Evolutionary conservation across 1,140 invertebrate genomes (phyloP).

Genomic region (Apis florea): DNA sequence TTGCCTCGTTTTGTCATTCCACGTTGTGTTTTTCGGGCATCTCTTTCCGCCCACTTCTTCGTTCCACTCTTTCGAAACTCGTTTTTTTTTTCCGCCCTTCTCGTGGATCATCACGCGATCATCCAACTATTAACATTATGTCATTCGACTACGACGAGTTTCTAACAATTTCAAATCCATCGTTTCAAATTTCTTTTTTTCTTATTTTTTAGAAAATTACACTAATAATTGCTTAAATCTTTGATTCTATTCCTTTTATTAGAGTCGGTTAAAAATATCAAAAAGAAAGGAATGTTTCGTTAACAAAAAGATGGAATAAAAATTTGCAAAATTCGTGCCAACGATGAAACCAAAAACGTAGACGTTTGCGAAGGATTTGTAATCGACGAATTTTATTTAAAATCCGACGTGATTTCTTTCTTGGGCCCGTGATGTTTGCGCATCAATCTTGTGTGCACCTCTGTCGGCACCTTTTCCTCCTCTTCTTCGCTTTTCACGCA

Average conservation of each 20-base stretch:
- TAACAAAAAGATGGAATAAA: too few species aligned
- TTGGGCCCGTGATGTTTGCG: slow-evolving; percentile 1
- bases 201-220: background rate
- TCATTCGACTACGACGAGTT: background rate
- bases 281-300: too few species aligned
- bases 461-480: slow-evolving; percentile 15
- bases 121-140: slow-evolving; percentile 4
- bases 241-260: background rate
- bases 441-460: slow-evolving; percentile 10
- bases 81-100: background rate
- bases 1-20: slow-evolving; percentile 61
- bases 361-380: slow-evolving; percentile 69
- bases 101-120: slow-evolving; percentile 12
- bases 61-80: slow-evolving; percentile 31
- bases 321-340: too few species aligned
- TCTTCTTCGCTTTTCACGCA: slow-evolving; percentile 11
- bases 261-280: background rate
- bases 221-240: background rate
- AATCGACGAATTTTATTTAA: slow-evolving; percentile 66
- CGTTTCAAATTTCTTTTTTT: background rate
- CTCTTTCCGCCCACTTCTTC: background rate
- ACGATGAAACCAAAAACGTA: slow-evolving; percentile 42
- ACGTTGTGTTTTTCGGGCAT: slow-evolving; percentile 31
- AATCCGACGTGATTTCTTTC: slow-evolving; percentile 37
- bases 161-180: background rate